Percentiles rank a stretch among this genome's conserved stretches.
These are phyloP conservation scores for Podargus strigoides DNA, from an alignment of 2,797 vertebrate genomes.

Conservation along the genomic window DNA sequence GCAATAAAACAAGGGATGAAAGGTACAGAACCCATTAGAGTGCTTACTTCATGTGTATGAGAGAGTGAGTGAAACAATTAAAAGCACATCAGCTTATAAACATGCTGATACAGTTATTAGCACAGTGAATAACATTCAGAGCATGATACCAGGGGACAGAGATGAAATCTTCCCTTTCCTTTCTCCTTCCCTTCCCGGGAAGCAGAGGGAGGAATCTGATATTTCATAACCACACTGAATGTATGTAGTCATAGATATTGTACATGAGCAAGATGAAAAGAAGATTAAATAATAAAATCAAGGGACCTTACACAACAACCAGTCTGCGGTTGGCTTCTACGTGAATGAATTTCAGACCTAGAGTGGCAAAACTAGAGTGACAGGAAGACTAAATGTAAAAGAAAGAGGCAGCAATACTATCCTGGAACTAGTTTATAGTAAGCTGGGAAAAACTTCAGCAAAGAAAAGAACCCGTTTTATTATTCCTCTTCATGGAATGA, in stretches of 20 bases:
- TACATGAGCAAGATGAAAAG: slow-evolving; percentile 16
- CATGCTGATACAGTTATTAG: slow-evolving; percentile 74
- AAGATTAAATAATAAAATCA: slow-evolving; percentile 39
- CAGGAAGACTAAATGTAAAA: neutral
- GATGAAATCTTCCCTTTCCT: slow-evolving; percentile 41
- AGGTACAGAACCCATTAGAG: slow-evolving; percentile 71
- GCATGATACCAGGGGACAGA: slow-evolving; percentile 35
- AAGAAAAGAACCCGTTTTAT: neutral
- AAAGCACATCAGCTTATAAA: slow-evolving; percentile 72
- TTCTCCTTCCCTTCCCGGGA: slow-evolving; percentile 11
- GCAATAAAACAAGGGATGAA: slow-evolving; percentile 73
- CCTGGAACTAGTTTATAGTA: neutral
- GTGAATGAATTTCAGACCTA: slow-evolving; percentile 8
- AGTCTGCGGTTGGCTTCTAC: neutral
- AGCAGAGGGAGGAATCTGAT: neutral
- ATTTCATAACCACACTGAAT: neutral
- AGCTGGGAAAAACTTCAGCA: neutral
- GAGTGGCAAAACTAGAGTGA: neutral
- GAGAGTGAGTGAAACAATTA: slow-evolving; percentile 72
- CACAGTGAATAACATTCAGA: slow-evolving; percentile 58
- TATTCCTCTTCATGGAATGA: neutral
- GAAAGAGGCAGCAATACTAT: neutral
- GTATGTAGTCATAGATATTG: neutral
- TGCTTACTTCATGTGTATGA: slow-evolving; percentile 61
- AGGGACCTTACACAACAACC: neutral